Conservation (phyloP, 1,140 invertebrate genomes). For the Drosophila nigrodunni region DNA sequence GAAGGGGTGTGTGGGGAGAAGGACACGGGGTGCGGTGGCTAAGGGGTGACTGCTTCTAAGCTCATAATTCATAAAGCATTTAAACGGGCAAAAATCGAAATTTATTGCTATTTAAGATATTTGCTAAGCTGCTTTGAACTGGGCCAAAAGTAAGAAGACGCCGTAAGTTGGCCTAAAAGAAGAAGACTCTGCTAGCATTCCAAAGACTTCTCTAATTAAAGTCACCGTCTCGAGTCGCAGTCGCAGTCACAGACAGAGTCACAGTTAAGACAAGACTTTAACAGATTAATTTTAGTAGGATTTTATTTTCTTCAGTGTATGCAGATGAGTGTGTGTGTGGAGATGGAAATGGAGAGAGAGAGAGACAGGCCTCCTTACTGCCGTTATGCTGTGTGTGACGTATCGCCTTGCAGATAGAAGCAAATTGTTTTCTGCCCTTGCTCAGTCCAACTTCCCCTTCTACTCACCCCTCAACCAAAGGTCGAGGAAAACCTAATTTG, state of each 20-base stretch:
- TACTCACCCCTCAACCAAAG: neutral
- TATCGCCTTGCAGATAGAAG: slow-evolving; percentile 77
- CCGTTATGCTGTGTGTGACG: slow-evolving; percentile 57
- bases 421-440: slow-evolving; percentile 72
- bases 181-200: slow-evolving; percentile 6
- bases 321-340: slow-evolving; percentile 19
- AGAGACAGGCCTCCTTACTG: slow-evolving; percentile 16
- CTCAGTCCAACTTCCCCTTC: neutral
- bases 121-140: slow-evolving; percentile 57
- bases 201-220: slow-evolving; percentile 41
- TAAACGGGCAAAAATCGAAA: slow-evolving; percentile 84
- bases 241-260: slow-evolving; percentile 1
- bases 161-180: too few species aligned
- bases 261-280: neutral
- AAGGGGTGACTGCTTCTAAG: slow-evolving; percentile 53
- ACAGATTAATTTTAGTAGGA: too few species aligned
- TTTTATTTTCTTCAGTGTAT: slow-evolving; percentile 1
- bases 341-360: neutral
- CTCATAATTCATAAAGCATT: slow-evolving; percentile 84
- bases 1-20: neutral
- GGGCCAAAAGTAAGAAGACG: neutral
- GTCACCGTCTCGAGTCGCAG: neutral
- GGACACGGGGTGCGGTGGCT: too few species aligned
- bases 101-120: slow-evolving; percentile 84
- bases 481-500: slow-evolving; percentile 58